Evolutionary conservation across 2,113 vertebrate genomes (phyloP).

Genomic region (Sylvia atricapilla): DNA sequence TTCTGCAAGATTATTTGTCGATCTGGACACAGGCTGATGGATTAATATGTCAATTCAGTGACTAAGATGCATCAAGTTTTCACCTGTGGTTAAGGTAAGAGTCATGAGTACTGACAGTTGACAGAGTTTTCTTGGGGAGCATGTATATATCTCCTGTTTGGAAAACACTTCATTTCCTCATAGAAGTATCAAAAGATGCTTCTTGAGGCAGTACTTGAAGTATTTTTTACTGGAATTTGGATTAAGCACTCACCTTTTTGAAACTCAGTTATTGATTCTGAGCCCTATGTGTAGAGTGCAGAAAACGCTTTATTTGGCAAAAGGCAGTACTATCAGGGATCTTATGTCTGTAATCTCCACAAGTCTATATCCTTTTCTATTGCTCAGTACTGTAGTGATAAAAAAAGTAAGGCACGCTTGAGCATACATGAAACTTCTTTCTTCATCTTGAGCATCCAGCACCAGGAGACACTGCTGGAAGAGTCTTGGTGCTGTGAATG

Average conservation of each 20-base stretch:
- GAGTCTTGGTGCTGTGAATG: neutral
- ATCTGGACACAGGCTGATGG: neutral
- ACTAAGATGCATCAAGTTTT: neutral
- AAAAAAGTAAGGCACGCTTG: neutral
- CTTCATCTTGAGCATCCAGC: neutral
- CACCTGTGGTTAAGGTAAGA: neutral
- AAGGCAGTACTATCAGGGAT: neutral
- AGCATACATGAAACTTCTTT: neutral
- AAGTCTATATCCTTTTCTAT: neutral
- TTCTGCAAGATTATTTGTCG: neutral
- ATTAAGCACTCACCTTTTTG: neutral
- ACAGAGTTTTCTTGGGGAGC: neutral
- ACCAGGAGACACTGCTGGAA: neutral
- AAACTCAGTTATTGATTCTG: neutral
- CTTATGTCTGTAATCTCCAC: neutral
- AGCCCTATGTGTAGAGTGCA: neutral
- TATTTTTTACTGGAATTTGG: neutral
- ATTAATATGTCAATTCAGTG: neutral
- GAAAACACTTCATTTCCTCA: neutral
- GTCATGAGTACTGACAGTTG: neutral
- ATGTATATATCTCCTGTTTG: neutral
- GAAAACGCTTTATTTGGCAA: neutral
- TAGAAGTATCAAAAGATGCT: neutral
- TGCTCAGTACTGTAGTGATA: neutral
- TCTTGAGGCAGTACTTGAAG: neutral